phyloP scores from a whole-genome alignment of 2,888 invertebrate genomes.

The Drosophila bunnanda region DNA sequence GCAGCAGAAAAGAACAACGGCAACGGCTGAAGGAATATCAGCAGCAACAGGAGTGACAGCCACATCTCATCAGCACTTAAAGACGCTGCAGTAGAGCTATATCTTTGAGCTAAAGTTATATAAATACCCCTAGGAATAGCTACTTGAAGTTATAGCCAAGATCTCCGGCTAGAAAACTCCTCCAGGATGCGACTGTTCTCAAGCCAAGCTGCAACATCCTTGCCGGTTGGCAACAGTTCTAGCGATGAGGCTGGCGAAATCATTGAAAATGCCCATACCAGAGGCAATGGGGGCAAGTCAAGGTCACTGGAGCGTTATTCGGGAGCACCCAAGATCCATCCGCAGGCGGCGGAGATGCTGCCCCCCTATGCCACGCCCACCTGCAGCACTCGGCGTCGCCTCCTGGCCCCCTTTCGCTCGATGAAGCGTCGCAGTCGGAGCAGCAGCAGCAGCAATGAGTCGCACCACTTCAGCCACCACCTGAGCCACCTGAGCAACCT shows the following conservation, averaged over 20 bases:
- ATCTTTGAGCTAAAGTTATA: neutral
- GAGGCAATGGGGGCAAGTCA: conserved; percentile 72
- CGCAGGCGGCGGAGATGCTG: conserved; percentile 42
- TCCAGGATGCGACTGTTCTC: conserved; percentile 63
- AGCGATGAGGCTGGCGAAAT: conserved; percentile 71
- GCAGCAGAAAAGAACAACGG: conserved; percentile 4
- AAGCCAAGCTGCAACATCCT: conserved; percentile 40
- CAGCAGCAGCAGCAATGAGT: conserved; percentile 81
- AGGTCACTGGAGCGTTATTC: conserved; percentile 82
- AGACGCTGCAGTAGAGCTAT: neutral
- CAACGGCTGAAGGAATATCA: conserved; percentile 18
- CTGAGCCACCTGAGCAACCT: conserved; percentile 32
- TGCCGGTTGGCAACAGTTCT: conserved; percentile 56
- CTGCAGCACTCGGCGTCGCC: conserved; percentile 72
- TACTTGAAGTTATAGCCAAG: neutral
- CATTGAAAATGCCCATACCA: conserved; percentile 63
- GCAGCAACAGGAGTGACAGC: conserved; percentile 20
- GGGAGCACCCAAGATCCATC: conserved; percentile 75
- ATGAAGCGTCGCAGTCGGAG: conserved; percentile 82
- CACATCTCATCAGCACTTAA: conserved; percentile 11
- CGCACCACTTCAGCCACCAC: conserved; percentile 58
- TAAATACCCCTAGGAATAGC: neutral
- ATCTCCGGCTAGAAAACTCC: neutral
- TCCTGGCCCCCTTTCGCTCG: conserved; percentile 80
- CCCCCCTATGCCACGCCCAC: conserved; percentile 75